Evolutionary conservation across 2,797 vertebrate species (phyloP).

Genomic region (Champsocephalus gunnari): DNA sequence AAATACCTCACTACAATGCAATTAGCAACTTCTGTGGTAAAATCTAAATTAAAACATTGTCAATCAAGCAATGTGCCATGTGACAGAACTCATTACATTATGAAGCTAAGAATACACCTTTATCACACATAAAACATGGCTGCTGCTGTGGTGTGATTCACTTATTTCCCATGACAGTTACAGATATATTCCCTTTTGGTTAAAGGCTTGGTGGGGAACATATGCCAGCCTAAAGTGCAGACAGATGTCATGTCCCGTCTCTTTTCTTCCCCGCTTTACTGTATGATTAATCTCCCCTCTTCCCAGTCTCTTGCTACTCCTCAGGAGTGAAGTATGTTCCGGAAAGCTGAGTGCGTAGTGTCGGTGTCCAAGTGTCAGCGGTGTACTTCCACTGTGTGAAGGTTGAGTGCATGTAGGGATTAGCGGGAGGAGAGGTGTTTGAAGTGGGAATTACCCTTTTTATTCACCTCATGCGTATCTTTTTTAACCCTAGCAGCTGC

Average conservation of each 20-base stretch:
- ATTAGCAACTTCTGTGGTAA: background rate
- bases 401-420: constrained; percentile 69
- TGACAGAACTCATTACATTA: background rate
- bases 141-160: background rate
- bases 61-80: too few relatives aligned
- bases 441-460: constrained; percentile 72
- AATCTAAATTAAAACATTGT: background rate
- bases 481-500: constrained; percentile 58
- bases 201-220: constrained; percentile 29
- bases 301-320: constrained; percentile 39
- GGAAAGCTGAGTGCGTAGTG: constrained; percentile 57
- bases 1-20: background rate
- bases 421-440: constrained; percentile 69
- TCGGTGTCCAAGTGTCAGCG: constrained; percentile 62
- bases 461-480: constrained; percentile 65
- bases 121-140: background rate
- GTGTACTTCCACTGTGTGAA: constrained; percentile 54
- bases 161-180: background rate
- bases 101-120: background rate
- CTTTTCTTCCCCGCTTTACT: constrained; percentile 8
- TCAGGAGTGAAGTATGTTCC: constrained; percentile 45
- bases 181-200: background rate
- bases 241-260: constrained; percentile 22
- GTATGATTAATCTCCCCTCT: constrained; percentile 47
- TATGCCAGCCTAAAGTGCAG: constrained; percentile 27